These are phyloP conservation scores for Corythaixoides concolor DNA, from an alignment of 2,113 vertebrate genomes.

Conservation along the genomic window DNA sequence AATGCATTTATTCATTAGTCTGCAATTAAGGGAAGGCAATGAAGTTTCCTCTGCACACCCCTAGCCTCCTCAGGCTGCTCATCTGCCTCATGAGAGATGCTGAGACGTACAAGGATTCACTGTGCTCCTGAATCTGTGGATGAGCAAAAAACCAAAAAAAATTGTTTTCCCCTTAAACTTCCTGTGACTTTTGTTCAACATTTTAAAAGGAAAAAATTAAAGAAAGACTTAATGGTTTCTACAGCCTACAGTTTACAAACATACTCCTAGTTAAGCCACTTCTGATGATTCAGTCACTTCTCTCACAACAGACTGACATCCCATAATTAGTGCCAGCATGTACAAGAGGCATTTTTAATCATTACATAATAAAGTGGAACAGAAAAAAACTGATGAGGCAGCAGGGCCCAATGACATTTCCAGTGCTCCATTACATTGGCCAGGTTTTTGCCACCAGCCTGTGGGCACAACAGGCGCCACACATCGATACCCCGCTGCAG, in stretches of 20 bases:
- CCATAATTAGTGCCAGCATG: background rate
- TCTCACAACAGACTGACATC: background rate
- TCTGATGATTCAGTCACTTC: background rate
- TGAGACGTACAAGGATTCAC: background rate
- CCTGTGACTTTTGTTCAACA: background rate
- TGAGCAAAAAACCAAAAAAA: too few relatives aligned
- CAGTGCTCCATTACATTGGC: background rate
- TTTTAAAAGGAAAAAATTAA: constrained; percentile 1
- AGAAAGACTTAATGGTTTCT: background rate
- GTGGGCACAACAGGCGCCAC: background rate
- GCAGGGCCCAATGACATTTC: background rate
- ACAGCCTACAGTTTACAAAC: background rate
- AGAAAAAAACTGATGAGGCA: background rate
- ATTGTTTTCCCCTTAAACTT: background rate
- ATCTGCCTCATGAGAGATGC: background rate
- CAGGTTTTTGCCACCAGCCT: background rate
- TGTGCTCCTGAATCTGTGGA: background rate
- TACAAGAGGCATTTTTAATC: background rate
- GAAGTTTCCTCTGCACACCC: background rate
- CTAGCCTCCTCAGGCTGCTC: background rate
- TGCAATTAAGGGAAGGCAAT: background rate
- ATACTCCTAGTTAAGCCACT: background rate
- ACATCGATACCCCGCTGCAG: background rate
- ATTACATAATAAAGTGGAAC: background rate
- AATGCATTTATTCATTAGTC: background rate